These are phyloP conservation scores for Pseudorectes ferrugineus DNA, from an alignment of 2,113 vertebrate genomes.

Conservation along the genomic window DNA sequence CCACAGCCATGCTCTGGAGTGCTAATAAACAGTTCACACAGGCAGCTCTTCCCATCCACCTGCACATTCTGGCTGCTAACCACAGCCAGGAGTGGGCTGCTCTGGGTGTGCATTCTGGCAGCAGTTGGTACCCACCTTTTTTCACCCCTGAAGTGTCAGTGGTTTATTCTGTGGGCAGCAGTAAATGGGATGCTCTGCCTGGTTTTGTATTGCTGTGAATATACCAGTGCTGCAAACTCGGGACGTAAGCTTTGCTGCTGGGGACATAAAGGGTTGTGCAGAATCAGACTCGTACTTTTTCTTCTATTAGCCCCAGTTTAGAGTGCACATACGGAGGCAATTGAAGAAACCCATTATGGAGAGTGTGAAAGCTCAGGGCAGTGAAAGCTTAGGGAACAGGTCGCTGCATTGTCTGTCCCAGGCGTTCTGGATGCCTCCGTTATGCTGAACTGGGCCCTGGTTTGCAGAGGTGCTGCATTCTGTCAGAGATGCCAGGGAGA, in stretches of 20 bases:
- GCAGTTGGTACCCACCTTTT: neutral
- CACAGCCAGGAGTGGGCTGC: accelerated
- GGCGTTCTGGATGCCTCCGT: neutral
- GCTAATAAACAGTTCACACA: neutral
- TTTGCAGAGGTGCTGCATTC: neutral
- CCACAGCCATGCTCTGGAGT: neutral
- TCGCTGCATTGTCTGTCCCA: accelerated
- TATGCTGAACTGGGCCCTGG: neutral
- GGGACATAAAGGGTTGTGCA: neutral
- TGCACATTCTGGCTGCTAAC: too few species aligned
- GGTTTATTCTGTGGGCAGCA: neutral
- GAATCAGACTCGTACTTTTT: neutral
- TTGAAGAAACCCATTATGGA: neutral
- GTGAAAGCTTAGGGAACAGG: neutral
- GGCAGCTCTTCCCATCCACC: neutral
- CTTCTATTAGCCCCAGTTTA: neutral
- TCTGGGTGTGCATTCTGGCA: accelerated
- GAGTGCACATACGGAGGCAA: neutral
- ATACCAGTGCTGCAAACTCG: neutral
- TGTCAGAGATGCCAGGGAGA: neutral
- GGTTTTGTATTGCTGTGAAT: neutral
- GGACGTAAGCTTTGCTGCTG: neutral
- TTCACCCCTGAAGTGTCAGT: neutral
- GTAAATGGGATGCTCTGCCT: neutral
- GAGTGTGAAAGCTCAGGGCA: neutral